Evolutionary conservation across 2,888 invertebrate species (phyloP).

Genomic region (Polymixis lichenea): DNA sequence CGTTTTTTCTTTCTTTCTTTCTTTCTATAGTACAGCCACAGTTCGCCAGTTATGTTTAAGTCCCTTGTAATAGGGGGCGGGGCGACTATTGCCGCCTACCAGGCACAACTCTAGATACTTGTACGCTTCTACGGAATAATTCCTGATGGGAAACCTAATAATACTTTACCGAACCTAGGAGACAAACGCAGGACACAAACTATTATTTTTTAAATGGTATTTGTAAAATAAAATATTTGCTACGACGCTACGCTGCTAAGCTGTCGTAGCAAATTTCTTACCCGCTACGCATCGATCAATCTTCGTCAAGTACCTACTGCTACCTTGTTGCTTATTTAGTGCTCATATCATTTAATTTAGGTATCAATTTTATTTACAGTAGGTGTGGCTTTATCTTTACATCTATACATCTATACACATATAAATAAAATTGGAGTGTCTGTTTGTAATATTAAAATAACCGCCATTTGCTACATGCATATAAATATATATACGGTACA

Average conservation of each 20-base stretch:
- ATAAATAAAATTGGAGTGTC: no score
- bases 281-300: neutral
- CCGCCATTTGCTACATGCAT: no score
- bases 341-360: neutral
- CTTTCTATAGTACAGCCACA: no score
- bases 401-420: no score
- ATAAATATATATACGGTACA: no score
- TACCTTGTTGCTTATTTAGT: neutral
- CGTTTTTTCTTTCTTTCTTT: no score
- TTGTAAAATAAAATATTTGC: neutral
- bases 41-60: neutral
- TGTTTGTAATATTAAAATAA: no score
- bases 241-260: conserved; percentile 28
- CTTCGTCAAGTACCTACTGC: no score
- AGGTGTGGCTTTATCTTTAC: neutral
- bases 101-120: no score
- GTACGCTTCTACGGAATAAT: neutral
- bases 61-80: neutral
- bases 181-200: neutral
- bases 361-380: neutral
- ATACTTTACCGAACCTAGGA: no score
- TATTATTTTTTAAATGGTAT: neutral
- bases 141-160: no score
- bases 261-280: conserved; percentile 12
- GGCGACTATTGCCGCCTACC: neutral